phyloP scores from a whole-genome alignment of 1,140 invertebrate species.

The Subanguina moxae region DNA sequence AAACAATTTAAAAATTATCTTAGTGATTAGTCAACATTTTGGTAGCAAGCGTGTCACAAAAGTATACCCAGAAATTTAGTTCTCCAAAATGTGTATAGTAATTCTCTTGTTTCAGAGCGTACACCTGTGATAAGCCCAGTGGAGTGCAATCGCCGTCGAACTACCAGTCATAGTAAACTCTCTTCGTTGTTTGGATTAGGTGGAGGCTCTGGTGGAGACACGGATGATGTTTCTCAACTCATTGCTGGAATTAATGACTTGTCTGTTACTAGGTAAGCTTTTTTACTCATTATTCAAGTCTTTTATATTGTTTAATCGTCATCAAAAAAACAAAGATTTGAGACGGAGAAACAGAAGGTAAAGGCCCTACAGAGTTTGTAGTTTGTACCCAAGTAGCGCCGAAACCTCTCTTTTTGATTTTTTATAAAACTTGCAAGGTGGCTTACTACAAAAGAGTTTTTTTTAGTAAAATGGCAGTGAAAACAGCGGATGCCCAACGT shows the following conservation, averaged over 20 bases:
- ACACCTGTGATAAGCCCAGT: background rate
- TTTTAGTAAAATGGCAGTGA: constrained; percentile 35
- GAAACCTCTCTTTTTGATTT: background rate
- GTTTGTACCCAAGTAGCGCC: too few relatives aligned
- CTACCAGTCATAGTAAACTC: background rate
- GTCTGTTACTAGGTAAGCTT: background rate
- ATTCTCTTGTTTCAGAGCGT: constrained; percentile 4
- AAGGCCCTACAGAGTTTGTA: too few relatives aligned
- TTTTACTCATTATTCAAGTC: too few relatives aligned
- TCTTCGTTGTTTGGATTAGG: constrained; percentile 9
- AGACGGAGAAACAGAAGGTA: too few relatives aligned
- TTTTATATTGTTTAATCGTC: too few relatives aligned
- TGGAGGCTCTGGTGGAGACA: background rate
- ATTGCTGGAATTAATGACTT: constrained; percentile 10
- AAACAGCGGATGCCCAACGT: constrained; percentile 37
- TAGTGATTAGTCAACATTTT: too few relatives aligned
- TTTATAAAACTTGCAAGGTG: constrained; percentile 5
- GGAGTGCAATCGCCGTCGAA: background rate
- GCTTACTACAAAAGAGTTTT: background rate
- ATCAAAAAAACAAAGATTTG: too few relatives aligned
- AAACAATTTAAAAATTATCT: too few relatives aligned
- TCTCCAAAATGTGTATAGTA: too few relatives aligned
- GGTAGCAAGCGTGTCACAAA: too few relatives aligned
- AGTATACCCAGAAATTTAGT: too few relatives aligned
- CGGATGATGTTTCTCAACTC: constrained; percentile 1